Evolutionary conservation across 2,888 invertebrate species (phyloP).

Genomic region (Calliopum simillimum): DNA sequence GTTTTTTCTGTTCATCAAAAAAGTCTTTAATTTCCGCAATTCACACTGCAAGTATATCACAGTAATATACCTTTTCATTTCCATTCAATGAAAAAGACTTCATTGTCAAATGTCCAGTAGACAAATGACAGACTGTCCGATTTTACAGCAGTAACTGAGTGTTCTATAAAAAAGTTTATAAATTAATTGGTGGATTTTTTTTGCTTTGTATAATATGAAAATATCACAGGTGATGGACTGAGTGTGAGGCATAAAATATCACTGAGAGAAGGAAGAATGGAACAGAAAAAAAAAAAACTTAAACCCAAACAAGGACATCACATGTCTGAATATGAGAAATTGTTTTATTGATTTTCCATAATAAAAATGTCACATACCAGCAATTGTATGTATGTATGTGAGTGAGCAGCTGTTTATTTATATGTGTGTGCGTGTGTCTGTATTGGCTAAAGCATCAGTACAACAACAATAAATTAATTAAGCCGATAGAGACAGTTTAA

Average conservation of each 20-base stretch:
- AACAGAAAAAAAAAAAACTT: conserved; percentile 55
- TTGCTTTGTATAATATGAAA: background rate
- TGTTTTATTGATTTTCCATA: conserved; percentile 63
- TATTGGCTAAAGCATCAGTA: conserved; percentile 45
- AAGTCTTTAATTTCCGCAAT: no score
- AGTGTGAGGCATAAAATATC: background rate
- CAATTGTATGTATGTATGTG: background rate
- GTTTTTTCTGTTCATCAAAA: no score
- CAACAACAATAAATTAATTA: conserved; percentile 67
- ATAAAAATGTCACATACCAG: conserved; percentile 59
- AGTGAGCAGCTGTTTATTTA: background rate
- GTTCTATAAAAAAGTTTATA: background rate
- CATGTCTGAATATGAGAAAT: conserved; percentile 54
- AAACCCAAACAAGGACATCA: conserved; percentile 46
- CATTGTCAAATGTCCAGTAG: conserved; percentile 1
- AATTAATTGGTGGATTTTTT: conserved; percentile 24
- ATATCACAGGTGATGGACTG: conserved; percentile 21
- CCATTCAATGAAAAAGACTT: no score
- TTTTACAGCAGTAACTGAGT: conserved; percentile 2
- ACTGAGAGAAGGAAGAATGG: conserved; percentile 48
- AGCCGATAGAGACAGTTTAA: conserved; percentile 67
- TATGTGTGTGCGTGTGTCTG: background rate
- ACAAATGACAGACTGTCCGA: conserved; percentile 35
- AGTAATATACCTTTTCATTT: no score
- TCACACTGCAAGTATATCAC: no score